Base-by-base conservation (phyloP, 2,113 vertebrate species). In the Megalops atlanticus region DNA sequence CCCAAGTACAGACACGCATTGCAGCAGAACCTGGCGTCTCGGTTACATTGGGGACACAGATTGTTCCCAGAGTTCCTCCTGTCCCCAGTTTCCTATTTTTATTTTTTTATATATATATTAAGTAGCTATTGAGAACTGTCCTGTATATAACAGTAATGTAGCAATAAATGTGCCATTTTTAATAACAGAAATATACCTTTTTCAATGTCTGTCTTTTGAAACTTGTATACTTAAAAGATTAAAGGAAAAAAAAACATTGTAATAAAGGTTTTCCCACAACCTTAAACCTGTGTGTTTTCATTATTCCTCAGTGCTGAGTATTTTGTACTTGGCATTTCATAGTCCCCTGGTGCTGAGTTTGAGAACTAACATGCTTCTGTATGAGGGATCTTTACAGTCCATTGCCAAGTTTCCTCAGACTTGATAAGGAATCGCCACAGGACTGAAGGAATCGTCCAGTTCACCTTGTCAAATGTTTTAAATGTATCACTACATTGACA, bases 101-200 rank as follows among this genome's bases (percentile, higher is more conserved):
- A 94, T 96, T 95, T 96, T 94, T 92, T 94, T n/a, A n/a, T n/a
- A 90, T 93, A 93, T 92, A 93, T 93, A 93, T 91, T 92, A 93
- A 95, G 95, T 96, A 94, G 93, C 93, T 95, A 93, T 92, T 82
- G 87, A 94, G 94, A 96, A 94, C 95, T 95, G 94, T 96, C 95
- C 93, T 97, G 96, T 96, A 96, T 94, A 95, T 95, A 96, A 96
- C 95, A 95, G 95, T 95, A 94, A 94, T 95, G 94, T 96, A 96
- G 96, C 96, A 97, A 96, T 97, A 97, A 97, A 96, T 94, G 95
- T 96, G 95, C 95, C 95, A 93, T 96, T 96, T 94, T 95, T 95
- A 93, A 94, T 94, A 96, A 95, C 91, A 91, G 76, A 89, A 79
- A 87, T 85, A 86, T 84, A 87, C 76, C 78, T 84, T 90, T 88